Base-by-base conservation (phyloP, 2,888 invertebrate species). In the Dynastes grantii region DNA sequence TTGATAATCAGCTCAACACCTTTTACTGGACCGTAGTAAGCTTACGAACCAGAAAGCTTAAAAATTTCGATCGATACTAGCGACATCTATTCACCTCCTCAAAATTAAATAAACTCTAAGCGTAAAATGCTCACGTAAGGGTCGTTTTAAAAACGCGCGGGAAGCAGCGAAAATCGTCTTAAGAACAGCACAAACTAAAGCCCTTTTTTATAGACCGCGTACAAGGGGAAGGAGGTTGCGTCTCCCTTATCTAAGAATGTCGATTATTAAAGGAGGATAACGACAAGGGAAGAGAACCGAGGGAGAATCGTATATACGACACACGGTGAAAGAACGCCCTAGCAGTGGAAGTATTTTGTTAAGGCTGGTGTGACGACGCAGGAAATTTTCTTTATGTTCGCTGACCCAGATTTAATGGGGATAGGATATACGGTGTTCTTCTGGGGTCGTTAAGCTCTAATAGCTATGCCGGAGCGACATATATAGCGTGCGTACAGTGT, bases 341-440 rank as follows among this genome's bases (percentile, higher is more conserved):
- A 65, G n/a, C 40, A 67, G 68, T 51, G 51, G 68, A 29, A 68
- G 63, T 63, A 63, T 63, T 68, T 68, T 68, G 68, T 68, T 68
- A 27, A 68, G 51, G 68, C 8, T 51, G 68, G 51, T 68, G 68
- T 68, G 68, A 51, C 51, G 68, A 68, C 29, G 68, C 68, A 68
- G 68, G 68, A 68, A 51, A 68, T 68, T 68, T 68, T 68, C 68
- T 68, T 68, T 68, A 68, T 29, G 68, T 51, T 49, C 68, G 68
- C 22, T 68, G 68, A 68, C 68, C 68, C 68, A 68, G 68, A 68
- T 68, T 68, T 68, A 68, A 68, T 68, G 51, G 68, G 68, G 51
- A 49, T 51, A 40, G 68, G 51, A 51, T 51, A 8, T 45, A 51
- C 68, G 27, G 29, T 51, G 53, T 67, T 67, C 37, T 51, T 51